Conservation (phyloP, 30 jellyfish, hydroid and myxozoan genomes). For the Hydra vulgaris region DNA sequence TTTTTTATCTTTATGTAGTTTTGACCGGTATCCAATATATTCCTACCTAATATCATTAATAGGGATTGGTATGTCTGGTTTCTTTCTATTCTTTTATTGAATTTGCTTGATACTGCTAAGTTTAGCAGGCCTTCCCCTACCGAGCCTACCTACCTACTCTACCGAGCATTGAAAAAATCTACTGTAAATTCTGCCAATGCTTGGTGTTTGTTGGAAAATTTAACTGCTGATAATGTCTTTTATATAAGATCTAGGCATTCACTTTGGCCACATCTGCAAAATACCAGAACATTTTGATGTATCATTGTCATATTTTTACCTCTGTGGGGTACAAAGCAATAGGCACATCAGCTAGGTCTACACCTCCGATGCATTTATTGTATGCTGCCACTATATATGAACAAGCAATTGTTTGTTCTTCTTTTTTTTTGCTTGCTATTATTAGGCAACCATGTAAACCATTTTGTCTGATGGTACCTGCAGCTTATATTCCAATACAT, state of each 20-base stretch:
- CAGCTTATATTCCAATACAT: conserved; percentile 28
- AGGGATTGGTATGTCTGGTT: conserved; percentile 31
- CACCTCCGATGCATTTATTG: conserved; percentile 76
- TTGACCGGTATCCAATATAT: conserved; percentile 40
- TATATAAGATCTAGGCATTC: conserved; percentile 47
- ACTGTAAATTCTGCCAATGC: no score
- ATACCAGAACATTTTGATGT: conserved; percentile 55
- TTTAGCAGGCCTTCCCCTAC: neutral
- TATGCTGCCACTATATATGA: conserved; percentile 36
- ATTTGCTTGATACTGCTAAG: neutral
- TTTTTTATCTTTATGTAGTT: conserved; percentile 6
- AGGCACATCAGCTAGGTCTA: conserved; percentile 61
- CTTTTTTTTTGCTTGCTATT: conserved; percentile 12
- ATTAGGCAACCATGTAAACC: conserved; percentile 56
- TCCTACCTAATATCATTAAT: conserved; percentile 17
- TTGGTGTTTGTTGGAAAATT: no score
- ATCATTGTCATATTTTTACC: conserved; percentile 43
- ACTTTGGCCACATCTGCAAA: conserved; percentile 50
- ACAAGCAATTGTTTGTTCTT: conserved; percentile 5
- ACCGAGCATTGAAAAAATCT: neutral
- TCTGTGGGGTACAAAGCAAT: conserved; percentile 41
- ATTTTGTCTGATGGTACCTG: conserved; percentile 52
- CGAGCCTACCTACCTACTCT: neutral
- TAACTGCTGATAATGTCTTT: conserved; percentile 30
- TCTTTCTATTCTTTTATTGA: conserved; percentile 10